Evolutionary conservation across 2,797 vertebrate genomes (phyloP), one percentile per base, ranked within the genome.

Genomic region (Halcyon chelicuti): DNA sequence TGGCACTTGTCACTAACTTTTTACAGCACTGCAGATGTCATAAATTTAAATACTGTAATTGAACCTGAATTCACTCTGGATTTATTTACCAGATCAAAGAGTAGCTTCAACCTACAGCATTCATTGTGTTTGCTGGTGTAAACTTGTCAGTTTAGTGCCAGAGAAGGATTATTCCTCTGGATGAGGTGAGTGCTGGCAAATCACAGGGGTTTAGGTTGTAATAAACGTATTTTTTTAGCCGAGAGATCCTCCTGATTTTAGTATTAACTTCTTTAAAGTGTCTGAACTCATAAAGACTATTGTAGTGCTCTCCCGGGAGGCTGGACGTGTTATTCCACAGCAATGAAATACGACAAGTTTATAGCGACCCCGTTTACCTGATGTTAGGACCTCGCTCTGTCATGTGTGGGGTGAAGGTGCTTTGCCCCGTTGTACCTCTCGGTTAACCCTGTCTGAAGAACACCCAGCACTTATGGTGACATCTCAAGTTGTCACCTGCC

Each of bases 81-180:
- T 97, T 97, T 97, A 94, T 97, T 98, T 97, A 97, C 90, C 89
- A 93, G 96, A 98, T 98, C 97, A 97, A 98, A 98, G 94, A 96
- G 58, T 90, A 78, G 70, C 78, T 97, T 97, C 93, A 96, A 60
- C 82, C 95, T 97, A 60, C 90, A 93, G 29, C 75, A 70, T 52
- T 93, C 51, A 33, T 72, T 97, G 96, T 87, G 79, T 97, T 98
- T 97, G 92, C 89, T 95, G 75, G 74, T 81, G 74, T 93, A 97
- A 97, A 97, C 88, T 96, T 65, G 18, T 67, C 86, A 87, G 87
- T 61, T 96, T 84, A 93, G 94, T 94, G 86, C 94, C 94, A 92
- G 93, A 78, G 81, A 94, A 91, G 66, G 73, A 91, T 96, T 97
- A 70, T 95, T 97, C 78, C 83, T 97, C 92, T 95, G 92, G 96